Evolutionary conservation across 2,113 vertebrate species (phyloP), one percentile per base, ranked within the genome.

Genomic region (Dicerorhinus sumatrensis): DNA sequence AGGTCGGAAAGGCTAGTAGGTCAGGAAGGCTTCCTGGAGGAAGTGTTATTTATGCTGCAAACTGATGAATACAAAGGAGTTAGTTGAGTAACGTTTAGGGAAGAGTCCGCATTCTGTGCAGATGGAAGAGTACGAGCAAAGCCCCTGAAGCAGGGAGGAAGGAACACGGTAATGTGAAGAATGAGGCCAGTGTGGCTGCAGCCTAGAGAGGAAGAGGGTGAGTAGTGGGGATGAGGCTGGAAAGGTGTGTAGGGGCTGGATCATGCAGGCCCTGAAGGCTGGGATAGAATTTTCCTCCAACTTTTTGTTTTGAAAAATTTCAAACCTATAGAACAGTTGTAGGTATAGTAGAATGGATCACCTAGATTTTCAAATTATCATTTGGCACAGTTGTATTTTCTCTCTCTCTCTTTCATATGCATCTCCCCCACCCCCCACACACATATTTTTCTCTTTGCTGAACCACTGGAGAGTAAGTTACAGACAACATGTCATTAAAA

Each of bases 381-480:
- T 92, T 95, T 95, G 20, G 20, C 6, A 2, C 69, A 6, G 20
- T 27, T 42, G 51, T 36, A 8, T 3, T 8, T 33, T 39, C 51
- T n/a, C 13, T 56, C 13, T 56, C 5, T 67, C 17, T 76, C 18
- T 54, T 20, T 62, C 27, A 42, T 20, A 39, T 65, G 54, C 27
- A n/a, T 14, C 13, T 36, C 3, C 31, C 17, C 14, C 9, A 36
- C 3, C 36, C 17, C 17, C 9, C 31, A 75, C 7, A 51, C 4
- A 67, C 31, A 33, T 4, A 21, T 36, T 77, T 92, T 77, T 82
- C 48, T 89, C 31, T 88, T 95, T 83, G 77, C 13, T 42, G 42
- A 69, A 81, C 62, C 27, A 46, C n/a, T 91, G 82, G 62, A 87
- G 65, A 93, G 31, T 91, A 83, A 62, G 65, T 70, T 67, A 87